These are phyloP conservation scores for Gymnoscopelus microlampas DNA, from an alignment of 2,797 vertebrate species.

Conservation along the genomic window DNA sequence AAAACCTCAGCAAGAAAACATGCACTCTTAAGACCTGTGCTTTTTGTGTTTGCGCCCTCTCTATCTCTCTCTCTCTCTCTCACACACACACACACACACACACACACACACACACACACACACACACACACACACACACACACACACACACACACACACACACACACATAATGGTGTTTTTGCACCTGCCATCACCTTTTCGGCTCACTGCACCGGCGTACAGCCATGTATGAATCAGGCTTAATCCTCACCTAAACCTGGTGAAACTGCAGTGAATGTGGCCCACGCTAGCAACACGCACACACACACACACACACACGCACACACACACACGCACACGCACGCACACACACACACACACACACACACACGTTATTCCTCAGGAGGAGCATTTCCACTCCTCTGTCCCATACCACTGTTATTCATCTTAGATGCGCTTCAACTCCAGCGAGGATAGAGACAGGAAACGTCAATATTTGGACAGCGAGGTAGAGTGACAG, in stretches of 20 bases:
- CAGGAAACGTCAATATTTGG: slow-evolving; percentile 75
- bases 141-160: background rate
- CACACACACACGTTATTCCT: slow-evolving; percentile 21
- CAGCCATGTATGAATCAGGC: no score
- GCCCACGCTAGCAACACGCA: no score
- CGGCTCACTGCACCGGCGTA: no score
- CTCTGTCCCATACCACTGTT: slow-evolving; percentile 56
- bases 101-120: background rate
- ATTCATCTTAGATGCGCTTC: slow-evolving; percentile 63
- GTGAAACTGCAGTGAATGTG: no score
- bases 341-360: slow-evolving; percentile 7
- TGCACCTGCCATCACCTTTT: no score
- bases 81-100: slow-evolving; percentile 7
- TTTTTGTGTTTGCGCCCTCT: slow-evolving; percentile 3
- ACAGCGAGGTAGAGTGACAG: slow-evolving; percentile 55
- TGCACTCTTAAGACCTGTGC: slow-evolving; percentile 26
- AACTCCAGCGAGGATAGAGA: slow-evolving; percentile 59
- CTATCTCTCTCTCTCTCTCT: slow-evolving; percentile 19
- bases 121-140: background rate
- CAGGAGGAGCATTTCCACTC: slow-evolving; percentile 59
- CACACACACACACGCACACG: no score
- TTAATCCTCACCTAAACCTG: no score
- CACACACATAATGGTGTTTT: no score
- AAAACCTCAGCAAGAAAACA: slow-evolving; percentile 47
- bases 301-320: no score